Evolutionary conservation across 2,113 vertebrate species (phyloP).

Genomic region (Triplophysa siluroides): DNA sequence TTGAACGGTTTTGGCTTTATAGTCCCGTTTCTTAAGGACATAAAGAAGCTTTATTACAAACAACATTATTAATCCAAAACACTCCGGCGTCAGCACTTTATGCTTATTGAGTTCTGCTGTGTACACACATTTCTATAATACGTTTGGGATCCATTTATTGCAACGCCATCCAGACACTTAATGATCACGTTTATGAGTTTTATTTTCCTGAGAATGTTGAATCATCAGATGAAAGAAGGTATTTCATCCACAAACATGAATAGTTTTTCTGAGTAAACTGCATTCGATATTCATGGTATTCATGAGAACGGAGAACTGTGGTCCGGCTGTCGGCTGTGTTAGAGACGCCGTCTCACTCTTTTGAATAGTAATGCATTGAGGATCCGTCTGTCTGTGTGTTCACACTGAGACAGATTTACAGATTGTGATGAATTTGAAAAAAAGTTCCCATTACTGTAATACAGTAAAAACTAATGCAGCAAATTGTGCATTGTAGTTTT

Average conservation of each 20-base stretch:
- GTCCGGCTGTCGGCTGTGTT: constrained; percentile 4
- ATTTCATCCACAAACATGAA: neutral
- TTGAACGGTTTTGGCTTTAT: neutral
- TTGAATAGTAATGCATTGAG: constrained; percentile 4
- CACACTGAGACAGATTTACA: neutral
- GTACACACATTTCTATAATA: neutral
- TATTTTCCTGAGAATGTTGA: constrained; percentile 1
- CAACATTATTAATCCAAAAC: constrained; percentile 1
- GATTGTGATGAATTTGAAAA: neutral
- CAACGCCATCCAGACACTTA: neutral
- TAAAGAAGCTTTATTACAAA: constrained; percentile 5
- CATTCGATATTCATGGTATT: constrained; percentile 65
- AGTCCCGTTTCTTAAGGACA: constrained; percentile 5
- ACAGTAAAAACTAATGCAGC: too few species aligned
- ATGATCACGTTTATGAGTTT: neutral
- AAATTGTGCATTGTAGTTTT: too few species aligned
- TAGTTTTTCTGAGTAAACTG: neutral
- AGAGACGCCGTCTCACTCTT: constrained; percentile 42
- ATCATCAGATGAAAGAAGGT: constrained; percentile 7
- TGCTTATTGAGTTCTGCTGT: neutral
- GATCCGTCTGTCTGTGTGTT: neutral
- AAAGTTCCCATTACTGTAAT: too few species aligned
- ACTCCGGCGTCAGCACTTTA: constrained; percentile 30
- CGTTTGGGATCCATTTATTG: constrained; percentile 22
- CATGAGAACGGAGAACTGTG: constrained; percentile 34